A percentile compares a stretch with the other conserved stretches of the same genome.
phyloP scores from a whole-genome alignment of 2,113 vertebrate genomes.

The Takifugu bimaculatus region DNA sequence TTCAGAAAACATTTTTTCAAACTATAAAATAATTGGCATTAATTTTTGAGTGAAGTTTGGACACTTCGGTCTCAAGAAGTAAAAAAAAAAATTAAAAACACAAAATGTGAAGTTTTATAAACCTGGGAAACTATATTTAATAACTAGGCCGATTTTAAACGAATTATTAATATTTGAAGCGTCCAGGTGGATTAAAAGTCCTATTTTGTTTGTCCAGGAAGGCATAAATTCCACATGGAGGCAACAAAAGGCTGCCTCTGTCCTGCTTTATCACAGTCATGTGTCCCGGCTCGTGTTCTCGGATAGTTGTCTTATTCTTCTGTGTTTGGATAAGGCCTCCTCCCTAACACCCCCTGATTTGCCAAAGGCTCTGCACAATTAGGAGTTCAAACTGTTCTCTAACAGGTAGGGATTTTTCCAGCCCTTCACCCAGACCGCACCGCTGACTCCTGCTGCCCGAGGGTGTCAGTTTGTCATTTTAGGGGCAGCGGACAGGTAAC shows the following conservation, averaged over 20 bases:
- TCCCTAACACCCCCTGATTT: conserved; percentile 53
- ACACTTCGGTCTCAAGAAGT: no score
- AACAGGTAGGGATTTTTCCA: conserved; percentile 47
- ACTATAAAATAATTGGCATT: no score
- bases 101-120: no score
- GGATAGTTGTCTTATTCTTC: conserved; percentile 36
- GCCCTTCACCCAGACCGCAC: conserved; percentile 6
- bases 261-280: conserved; percentile 48
- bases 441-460: conserved; percentile 32
- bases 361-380: conserved; percentile 49
- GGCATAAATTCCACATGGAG: conserved; percentile 18
- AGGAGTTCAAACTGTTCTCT: conserved; percentile 56
- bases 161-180: no score
- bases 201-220: conserved; percentile 1
- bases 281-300: conserved; percentile 47
- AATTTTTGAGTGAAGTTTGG: no score
- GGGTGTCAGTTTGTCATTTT: conserved; percentile 40
- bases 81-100: no score
- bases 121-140: no score
- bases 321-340: conserved; percentile 57
- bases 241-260: conserved; percentile 10
- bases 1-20: no score
- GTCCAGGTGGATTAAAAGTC: neutral
- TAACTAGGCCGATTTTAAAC: no score
- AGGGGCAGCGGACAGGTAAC: conserved; percentile 45